Evolutionary conservation across 2,797 vertebrate genomes (phyloP).

Genomic region (Myotis planiceps): DNA sequence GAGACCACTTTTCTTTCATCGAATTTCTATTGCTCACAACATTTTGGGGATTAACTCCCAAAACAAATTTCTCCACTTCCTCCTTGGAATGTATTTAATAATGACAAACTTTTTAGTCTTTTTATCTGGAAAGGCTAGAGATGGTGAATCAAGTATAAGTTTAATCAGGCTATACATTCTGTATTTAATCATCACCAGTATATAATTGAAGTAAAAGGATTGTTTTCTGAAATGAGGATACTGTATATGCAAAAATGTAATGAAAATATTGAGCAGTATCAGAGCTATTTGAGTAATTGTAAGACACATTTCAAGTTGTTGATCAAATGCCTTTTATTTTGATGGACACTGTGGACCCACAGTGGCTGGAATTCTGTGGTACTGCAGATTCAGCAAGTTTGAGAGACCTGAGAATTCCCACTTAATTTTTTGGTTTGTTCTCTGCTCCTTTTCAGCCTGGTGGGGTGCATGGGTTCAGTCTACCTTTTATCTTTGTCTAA

Average conservation of each 20-base stretch:
- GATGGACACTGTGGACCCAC: not conserved
- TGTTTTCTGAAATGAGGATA: not conserved
- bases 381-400: not conserved
- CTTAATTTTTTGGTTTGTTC: not conserved
- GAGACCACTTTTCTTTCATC: not conserved
- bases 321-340: not conserved
- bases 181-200: not conserved
- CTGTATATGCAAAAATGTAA: not conserved
- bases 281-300: not conserved
- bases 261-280: not conserved
- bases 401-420: not conserved
- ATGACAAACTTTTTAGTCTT: not conserved
- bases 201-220: not conserved
- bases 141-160: not conserved
- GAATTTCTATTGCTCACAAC: not conserved
- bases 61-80: not conserved
- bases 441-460: not conserved
- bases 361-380: not conserved
- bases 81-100: not conserved
- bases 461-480: not conserved
- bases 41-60: not conserved
- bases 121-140: not conserved
- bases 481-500: not conserved
- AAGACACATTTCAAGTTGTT: not conserved
- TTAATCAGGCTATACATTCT: not conserved